Evolutionary conservation across 35 echinoderm and acorn worm species (phyloP), one percentile per base, ranked within the genome.

Genomic region (Lytechinus pictus): DNA sequence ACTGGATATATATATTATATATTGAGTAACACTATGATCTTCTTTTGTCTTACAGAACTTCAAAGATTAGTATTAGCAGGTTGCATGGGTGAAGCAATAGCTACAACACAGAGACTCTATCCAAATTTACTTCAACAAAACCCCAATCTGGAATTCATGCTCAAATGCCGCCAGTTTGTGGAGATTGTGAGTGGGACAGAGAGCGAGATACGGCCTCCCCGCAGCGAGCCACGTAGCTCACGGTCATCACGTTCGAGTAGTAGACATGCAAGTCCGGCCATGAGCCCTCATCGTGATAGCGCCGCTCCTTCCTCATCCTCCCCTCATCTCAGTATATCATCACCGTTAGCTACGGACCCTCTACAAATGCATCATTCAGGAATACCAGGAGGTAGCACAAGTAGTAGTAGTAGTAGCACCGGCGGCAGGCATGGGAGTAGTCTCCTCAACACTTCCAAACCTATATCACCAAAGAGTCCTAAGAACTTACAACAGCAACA

Each of bases 111-210:
- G 66, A 97, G 96, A 96, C 97, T 98, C 86, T 99, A 99, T 86
- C 97, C 97, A 71, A 97, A 92, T 87, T 95, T 99, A 94, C 89
- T 99, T 95, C 97, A 99, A 97, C 91, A 95, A 27, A 98, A 98
- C 57, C 95, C 96, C 55, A 95, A 99, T 95, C 94, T 99, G 88
- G 95, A 98, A 95, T 99, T 99, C 91, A 99, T 98, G 98, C 98
- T 99, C 95, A 99, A 98, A 95, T 97, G 97, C 95, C 95, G 98
- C 92, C 98, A 99, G 95, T 99, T 99, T 99, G 97, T 99, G 55
- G 98, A 99, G 97, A 99, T 99, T 96, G 98, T 99, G 16, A 98
- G 97, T 87, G 98, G 98, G 54, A 98, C 98, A 1, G 98, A 99
- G 61, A 99, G 98, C 89, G 98, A 99, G 94, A 95, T 99, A 51